Evolutionary conservation across 2,888 invertebrate species (phyloP).

Genomic region (Germaria angustata): DNA sequence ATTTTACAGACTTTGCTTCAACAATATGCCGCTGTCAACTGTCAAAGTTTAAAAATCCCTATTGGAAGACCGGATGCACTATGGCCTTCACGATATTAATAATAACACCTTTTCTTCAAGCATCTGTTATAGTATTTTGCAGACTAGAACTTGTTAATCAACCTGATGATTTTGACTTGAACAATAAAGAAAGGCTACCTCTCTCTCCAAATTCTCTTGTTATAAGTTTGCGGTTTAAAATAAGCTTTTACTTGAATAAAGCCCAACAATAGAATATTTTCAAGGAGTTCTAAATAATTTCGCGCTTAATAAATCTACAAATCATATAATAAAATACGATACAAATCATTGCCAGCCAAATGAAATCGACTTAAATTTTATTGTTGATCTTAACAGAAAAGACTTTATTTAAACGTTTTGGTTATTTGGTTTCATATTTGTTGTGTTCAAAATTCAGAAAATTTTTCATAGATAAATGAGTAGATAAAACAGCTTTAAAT

Average conservation of each 20-base stretch:
- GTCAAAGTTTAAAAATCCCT: no score
- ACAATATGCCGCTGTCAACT: no score
- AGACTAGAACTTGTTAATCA: slow-evolving; percentile 17
- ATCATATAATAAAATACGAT: not conserved
- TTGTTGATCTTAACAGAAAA: not conserved
- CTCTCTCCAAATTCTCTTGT: not conserved
- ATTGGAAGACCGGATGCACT: not conserved
- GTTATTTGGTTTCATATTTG: not conserved
- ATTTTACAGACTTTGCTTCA: no score
- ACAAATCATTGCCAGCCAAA: not conserved
- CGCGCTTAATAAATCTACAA: not conserved
- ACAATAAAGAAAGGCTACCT: no score
- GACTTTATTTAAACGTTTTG: not conserved
- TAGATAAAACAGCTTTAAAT: slow-evolving; percentile 3
- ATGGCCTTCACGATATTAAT: not conserved
- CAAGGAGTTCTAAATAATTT: not conserved
- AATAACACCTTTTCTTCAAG: slow-evolving; percentile 8
- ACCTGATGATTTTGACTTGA: slow-evolving; percentile 27
- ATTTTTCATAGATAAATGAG: not conserved
- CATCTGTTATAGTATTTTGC: not conserved
- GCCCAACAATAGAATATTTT: slow-evolving; percentile 37
- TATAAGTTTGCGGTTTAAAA: not conserved
- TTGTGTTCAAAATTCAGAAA: not conserved
- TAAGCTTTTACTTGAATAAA: slow-evolving; percentile 39
- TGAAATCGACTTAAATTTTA: not conserved